Conservation (phyloP, 1,140 invertebrate species). For the Drosophila seguyi region DNA sequence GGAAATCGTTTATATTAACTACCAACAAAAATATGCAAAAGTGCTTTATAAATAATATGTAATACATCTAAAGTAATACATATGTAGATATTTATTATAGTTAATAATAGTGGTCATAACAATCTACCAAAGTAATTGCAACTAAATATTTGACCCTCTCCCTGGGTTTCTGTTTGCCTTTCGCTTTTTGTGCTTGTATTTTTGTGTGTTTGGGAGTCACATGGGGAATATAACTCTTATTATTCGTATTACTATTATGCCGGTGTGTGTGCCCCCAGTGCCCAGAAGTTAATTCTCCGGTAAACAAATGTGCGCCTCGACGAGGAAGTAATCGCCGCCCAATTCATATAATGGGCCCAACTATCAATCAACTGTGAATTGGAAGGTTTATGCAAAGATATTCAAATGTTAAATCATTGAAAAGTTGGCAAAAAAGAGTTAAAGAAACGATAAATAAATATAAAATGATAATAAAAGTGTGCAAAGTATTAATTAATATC, state of each 20-base stretch:
- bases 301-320: conserved; percentile 39
- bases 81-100: conserved; percentile 13
- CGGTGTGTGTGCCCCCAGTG: conserved; percentile 9
- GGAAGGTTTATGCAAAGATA: conserved; percentile 13
- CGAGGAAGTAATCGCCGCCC: conserved; percentile 32
- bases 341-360: too few species aligned
- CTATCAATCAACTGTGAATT: conserved; percentile 36
- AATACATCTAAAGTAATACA: conserved; percentile 27
- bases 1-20: conserved; percentile 54
- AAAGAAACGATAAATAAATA: not conserved
- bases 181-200: conserved; percentile 48
- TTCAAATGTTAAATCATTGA: too few species aligned
- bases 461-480: not conserved
- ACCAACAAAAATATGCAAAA: conserved; percentile 3
- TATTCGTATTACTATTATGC: conserved; percentile 9
- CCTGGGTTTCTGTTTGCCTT: conserved; percentile 22
- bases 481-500: not conserved
- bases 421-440: not conserved
- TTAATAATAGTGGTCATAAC: conserved; percentile 33
- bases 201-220: conserved; percentile 19
- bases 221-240: conserved; percentile 18
- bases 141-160: conserved; percentile 22
- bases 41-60: conserved; percentile 63
- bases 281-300: conserved; percentile 17
- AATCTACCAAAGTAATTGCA: conserved; percentile 44